phyloP scores from a whole-genome alignment of 2,797 vertebrate species.

The Acrocephalus scirpaceus region DNA sequence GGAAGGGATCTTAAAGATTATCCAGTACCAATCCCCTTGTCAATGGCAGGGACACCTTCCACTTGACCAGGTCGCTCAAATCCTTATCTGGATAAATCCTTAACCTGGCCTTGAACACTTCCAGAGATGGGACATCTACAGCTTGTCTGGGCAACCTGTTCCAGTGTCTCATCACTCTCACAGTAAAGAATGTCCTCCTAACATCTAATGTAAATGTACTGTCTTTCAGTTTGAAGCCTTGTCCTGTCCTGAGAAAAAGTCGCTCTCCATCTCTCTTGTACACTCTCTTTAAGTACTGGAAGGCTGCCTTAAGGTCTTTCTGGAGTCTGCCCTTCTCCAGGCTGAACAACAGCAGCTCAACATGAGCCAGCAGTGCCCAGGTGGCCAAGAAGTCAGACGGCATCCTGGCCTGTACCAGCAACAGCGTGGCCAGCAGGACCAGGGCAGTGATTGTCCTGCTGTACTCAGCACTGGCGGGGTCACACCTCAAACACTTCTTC shows the following conservation, averaged over 20 bases:
- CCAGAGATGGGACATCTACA: neutral
- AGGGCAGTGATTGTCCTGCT: neutral
- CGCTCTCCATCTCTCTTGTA: neutral
- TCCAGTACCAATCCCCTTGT: neutral
- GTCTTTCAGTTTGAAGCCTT: neutral
- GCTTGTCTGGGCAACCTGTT: neutral
- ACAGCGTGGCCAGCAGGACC: neutral
- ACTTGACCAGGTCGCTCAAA: neutral
- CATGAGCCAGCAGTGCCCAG: neutral
- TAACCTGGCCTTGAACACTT: neutral
- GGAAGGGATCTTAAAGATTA: neutral
- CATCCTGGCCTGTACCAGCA: neutral
- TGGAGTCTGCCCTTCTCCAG: neutral
- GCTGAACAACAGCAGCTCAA: neutral
- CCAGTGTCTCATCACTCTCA: neutral
- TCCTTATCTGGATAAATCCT: too few species aligned
- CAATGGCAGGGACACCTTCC: neutral
- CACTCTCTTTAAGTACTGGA: neutral
- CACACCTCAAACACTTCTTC: neutral
- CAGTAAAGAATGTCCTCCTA: neutral
- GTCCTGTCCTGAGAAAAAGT: neutral
- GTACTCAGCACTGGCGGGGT: too few species aligned
- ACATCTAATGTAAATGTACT: neutral
- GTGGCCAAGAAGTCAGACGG: neutral
- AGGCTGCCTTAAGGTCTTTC: neutral